Percentiles rank a stretch among this genome's conserved stretches.
Evolutionary conservation across 2,113 vertebrate genomes (phyloP).

Genomic region (Chloropsis hardwickii): DNA sequence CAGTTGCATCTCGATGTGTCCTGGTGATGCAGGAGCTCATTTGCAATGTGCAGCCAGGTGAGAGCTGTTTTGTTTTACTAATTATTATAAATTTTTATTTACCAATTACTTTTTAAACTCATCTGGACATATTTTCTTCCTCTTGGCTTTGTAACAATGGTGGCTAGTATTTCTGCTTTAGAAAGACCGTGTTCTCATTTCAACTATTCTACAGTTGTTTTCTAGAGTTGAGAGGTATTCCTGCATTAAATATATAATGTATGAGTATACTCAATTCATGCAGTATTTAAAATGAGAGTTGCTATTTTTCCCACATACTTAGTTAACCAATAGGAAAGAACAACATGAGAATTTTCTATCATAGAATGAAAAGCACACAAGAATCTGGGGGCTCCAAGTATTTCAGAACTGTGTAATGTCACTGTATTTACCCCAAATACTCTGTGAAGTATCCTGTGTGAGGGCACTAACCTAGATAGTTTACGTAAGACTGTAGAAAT

Average conservation of each 20-base stretch:
- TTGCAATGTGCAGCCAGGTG: background rate
- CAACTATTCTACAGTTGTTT: background rate
- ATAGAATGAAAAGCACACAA: constrained; percentile 3
- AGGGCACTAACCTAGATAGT: background rate
- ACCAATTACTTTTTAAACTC: background rate
- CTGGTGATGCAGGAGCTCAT: background rate
- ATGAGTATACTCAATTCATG: background rate
- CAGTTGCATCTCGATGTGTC: rapidly evolving
- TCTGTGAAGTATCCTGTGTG: background rate
- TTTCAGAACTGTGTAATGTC: background rate
- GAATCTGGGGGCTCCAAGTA: background rate
- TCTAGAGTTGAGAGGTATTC: background rate
- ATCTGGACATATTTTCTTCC: background rate
- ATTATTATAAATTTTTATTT: background rate
- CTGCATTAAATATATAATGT: background rate
- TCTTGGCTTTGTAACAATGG: background rate
- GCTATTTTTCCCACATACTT: background rate
- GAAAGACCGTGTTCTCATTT: background rate
- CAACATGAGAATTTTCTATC: background rate
- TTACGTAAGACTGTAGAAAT: background rate
- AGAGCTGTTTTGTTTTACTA: background rate
- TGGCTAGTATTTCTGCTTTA: background rate
- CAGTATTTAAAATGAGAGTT: background rate
- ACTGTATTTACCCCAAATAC: background rate
- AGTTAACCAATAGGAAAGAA: background rate